These are phyloP conservation scores for Mycteria americana DNA, from an alignment of 2,797 vertebrate species.

Conservation along the genomic window DNA sequence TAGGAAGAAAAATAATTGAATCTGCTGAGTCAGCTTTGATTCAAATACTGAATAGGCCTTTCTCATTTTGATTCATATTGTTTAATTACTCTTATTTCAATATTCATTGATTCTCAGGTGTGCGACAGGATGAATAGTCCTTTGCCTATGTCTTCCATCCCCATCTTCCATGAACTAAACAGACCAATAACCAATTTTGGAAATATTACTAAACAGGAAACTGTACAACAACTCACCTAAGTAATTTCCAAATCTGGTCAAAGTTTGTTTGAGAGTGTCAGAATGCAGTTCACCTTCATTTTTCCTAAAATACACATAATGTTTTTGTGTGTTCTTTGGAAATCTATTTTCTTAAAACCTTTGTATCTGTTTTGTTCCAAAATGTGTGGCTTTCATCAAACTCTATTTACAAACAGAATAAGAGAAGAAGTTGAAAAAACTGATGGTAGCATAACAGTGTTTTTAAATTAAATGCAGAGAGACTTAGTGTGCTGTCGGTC, in stretches of 20 bases:
- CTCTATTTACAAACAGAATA: background rate
- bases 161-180: background rate
- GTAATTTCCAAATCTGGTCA: background rate
- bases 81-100: background rate
- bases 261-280: background rate
- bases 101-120: background rate
- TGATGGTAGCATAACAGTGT: background rate
- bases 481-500: rapidly evolving
- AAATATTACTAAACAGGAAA: background rate
- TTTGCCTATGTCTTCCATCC: background rate
- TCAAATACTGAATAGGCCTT: background rate
- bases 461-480: background rate
- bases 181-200: background rate
- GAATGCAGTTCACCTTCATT: background rate
- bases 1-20: background rate
- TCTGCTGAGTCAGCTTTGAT: background rate
- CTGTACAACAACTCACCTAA: background rate
- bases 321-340: background rate
- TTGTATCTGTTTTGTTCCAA: background rate
- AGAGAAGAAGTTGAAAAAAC: background rate
- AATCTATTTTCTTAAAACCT: background rate
- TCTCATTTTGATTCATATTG: background rate
- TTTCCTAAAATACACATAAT: background rate
- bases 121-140: background rate
- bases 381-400: background rate